A percentile compares a stretch with the other conserved stretches of the same genome.
Conservation (phyloP, 2,113 vertebrate species). For the Dissostichus mawsoni region DNA sequence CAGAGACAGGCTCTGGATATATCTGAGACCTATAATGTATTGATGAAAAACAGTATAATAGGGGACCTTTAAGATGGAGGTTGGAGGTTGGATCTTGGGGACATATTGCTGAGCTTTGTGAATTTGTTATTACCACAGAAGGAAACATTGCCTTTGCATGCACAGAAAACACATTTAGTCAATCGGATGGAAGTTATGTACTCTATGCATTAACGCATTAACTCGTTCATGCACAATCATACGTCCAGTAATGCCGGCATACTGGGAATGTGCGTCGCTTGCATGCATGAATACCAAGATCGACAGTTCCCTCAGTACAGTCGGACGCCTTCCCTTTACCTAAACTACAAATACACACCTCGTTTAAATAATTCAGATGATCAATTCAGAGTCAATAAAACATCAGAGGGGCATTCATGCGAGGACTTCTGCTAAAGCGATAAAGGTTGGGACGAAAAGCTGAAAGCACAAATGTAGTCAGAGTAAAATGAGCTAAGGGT, state of each 20-base stretch:
- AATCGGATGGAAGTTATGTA: conserved; percentile 22
- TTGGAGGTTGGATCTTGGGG: background rate
- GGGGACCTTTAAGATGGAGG: background rate
- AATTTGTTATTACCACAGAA: conserved; percentile 30
- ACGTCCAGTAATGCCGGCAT: background rate
- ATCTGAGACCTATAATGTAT: no score
- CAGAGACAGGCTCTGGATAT: no score
- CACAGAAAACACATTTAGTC: conserved; percentile 14
- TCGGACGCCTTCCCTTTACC: background rate
- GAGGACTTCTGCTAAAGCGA: background rate
- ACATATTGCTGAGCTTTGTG: conserved; percentile 20
- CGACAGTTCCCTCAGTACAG: background rate
- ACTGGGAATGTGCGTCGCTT: background rate
- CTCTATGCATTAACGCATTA: conserved; percentile 40
- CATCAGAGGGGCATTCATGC: conserved; percentile 10
- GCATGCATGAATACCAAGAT: conserved; percentile 18
- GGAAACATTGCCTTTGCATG: conserved; percentile 17
- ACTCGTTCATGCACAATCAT: conserved; percentile 33
- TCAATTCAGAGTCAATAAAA: conserved; percentile 40
- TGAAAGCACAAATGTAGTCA: background rate
- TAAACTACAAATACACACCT: background rate
- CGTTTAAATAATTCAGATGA: conserved; percentile 62
- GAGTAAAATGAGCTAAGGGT: background rate
- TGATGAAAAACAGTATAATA: no score
- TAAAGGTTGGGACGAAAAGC: background rate